Evolutionary conservation across 2,113 vertebrate genomes (phyloP), one percentile per base, ranked within the genome.

Genomic region (Nyctereutes procyonoides): DNA sequence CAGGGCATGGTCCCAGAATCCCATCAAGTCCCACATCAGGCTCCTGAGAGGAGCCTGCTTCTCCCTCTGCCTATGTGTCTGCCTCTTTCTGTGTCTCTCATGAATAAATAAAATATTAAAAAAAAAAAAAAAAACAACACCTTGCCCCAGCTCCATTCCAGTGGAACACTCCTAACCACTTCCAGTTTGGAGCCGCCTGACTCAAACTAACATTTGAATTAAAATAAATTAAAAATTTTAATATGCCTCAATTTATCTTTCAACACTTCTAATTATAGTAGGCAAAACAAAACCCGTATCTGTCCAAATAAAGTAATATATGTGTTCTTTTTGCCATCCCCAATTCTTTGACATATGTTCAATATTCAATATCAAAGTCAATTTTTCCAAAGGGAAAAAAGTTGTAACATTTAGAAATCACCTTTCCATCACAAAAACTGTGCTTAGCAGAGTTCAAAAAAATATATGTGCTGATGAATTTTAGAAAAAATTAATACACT

Each of bases 371-470:
- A 87, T 69, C 38, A 88, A 87, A 74, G 71, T 24, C 56, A 87
- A 95, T 91, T 43, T 67, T 88, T 83, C 62, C 80, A 85, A 95
- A 81, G 19, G 17, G 30, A 74, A 92, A 53, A 60, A 73, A 97
- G 60, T 62, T 83, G 2, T 53, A 89, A 93, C 80, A 38, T 74
- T 96, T 35, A 91, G 84, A 74, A 93, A 89, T 55, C 55, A 83
- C 51, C 30, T 74, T 95, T 82, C 24, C 48, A 92, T 76, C 53
- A 92, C 4, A 11, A 95, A 93, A 88, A 89, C 0, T 55, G n/a
- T 65, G 56, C 7, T 84, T 92, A 82, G 4, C 1, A 51, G 35
- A 93, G 67, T 89, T 84, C 13, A 10, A 90, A 15, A 55, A 76
- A 26, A 76, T 13, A 53, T 2, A 96, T 13, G 2, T 30, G 2